Conservation (phyloP, 2,797 vertebrate genomes). For the Gorsachius magnificus region DNA sequence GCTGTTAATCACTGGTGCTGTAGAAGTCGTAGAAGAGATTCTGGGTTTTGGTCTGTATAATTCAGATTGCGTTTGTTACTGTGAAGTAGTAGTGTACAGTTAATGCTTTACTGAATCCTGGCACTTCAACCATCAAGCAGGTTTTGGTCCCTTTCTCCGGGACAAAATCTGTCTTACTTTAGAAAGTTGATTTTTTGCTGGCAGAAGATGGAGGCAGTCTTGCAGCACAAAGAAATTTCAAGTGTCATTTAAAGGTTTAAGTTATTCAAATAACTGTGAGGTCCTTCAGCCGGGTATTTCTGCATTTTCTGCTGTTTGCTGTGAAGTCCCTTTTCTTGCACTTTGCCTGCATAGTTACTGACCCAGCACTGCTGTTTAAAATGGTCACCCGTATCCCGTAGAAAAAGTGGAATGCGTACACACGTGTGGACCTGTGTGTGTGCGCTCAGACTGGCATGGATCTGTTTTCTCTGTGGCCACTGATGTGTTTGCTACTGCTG, state of each 20-base stretch:
- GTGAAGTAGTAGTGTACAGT: neutral
- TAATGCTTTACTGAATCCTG: neutral
- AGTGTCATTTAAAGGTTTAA: neutral
- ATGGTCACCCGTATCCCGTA: neutral
- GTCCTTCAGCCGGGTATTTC: neutral
- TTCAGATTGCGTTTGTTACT: neutral
- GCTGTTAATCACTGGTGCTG: neutral
- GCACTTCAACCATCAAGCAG: neutral
- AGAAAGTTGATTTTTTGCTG: neutral
- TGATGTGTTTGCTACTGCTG: neutral
- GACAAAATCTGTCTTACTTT: neutral
- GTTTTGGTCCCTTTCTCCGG: neutral
- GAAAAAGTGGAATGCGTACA: neutral
- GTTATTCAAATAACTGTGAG: neutral
- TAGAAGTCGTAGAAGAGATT: neutral
- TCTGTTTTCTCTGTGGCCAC: neutral
- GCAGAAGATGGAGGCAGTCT: neutral
- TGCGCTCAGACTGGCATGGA: neutral
- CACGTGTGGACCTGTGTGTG: accelerated
- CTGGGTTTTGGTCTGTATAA: neutral
- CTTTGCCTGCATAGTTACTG: neutral
- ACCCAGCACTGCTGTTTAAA: neutral
- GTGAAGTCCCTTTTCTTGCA: neutral
- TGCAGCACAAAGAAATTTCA: neutral
- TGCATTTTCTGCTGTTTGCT: neutral